phyloP scores from a whole-genome alignment of 2,113 vertebrate genomes.

The Galemys pyrenaicus region DNA sequence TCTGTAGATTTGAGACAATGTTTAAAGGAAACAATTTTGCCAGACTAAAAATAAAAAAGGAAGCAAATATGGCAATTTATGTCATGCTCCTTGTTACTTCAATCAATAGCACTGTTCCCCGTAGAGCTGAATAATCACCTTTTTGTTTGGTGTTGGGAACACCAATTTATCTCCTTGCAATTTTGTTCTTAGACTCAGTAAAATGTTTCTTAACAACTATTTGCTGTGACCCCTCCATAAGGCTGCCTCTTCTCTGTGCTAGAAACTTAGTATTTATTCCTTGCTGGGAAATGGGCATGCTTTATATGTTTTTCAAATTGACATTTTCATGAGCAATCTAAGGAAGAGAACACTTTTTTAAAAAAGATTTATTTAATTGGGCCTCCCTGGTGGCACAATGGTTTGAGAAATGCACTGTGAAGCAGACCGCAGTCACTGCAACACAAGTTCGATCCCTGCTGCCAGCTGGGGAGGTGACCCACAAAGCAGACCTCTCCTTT shows the following conservation, averaged over 20 bases:
- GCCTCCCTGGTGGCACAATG: no score
- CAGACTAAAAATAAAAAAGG: slow-evolving; percentile 80
- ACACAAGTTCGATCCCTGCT: no score
- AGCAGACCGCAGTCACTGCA: no score
- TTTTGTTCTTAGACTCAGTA: slow-evolving; percentile 83
- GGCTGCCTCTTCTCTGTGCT: slow-evolving; percentile 58
- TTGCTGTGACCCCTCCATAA: slow-evolving; percentile 74
- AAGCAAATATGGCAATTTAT: slow-evolving; percentile 81
- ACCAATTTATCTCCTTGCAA: slow-evolving; percentile 83
- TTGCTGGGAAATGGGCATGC: slow-evolving; percentile 59
- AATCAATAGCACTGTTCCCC: slow-evolving; percentile 90
- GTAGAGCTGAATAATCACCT: slow-evolving; percentile 90
- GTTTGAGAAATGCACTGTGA: no score
- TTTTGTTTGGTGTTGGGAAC: slow-evolving; percentile 86
- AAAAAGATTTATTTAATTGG: no score
- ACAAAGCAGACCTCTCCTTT: no score
- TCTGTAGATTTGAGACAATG: slow-evolving; percentile 73
- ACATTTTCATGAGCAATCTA: slow-evolving; percentile 61
- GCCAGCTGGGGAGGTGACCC: no score
- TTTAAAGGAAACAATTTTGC: slow-evolving; percentile 87
- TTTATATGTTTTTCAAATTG: slow-evolving; percentile 66
- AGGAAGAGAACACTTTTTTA: not conserved
- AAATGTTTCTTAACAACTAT: slow-evolving; percentile 75
- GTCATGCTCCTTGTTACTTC: slow-evolving; percentile 84
- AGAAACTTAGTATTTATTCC: slow-evolving; percentile 71